These are phyloP conservation scores for Martes martes DNA, from an alignment of 2,113 vertebrate genomes.

Conservation along the genomic window DNA sequence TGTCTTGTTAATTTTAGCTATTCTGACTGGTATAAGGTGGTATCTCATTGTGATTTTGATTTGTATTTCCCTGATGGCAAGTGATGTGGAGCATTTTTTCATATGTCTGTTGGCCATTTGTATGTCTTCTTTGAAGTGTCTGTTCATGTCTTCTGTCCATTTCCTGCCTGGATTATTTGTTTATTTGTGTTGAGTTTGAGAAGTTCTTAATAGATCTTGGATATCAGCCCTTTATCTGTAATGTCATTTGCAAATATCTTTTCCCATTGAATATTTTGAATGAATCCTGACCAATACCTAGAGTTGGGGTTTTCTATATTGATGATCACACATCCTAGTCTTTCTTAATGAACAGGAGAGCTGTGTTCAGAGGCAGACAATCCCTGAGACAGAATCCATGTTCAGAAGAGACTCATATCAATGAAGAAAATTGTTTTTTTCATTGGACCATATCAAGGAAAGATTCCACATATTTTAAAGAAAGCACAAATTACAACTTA, in stretches of 20 bases:
- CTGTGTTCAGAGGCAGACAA: background rate
- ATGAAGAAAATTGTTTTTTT: background rate
- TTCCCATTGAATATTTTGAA: background rate
- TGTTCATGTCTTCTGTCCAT: no score
- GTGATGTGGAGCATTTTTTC: no score
- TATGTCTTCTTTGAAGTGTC: no score
- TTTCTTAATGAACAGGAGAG: background rate
- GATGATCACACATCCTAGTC: background rate
- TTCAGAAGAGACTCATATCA: background rate
- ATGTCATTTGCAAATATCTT: background rate
- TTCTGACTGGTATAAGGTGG: no score
- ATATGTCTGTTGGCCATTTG: no score
- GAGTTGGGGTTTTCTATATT: background rate
- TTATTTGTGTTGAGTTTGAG: no score
- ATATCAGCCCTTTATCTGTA: no score
- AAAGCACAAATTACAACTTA: background rate
- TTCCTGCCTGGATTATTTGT: no score
- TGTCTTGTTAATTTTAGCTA: no score
- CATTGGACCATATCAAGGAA: background rate
- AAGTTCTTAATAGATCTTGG: no score
- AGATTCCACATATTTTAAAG: background rate
- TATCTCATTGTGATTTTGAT: no score
- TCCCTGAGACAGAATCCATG: background rate
- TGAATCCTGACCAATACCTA: background rate
- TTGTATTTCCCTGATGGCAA: no score